Conservation (phyloP, 2,113 vertebrate species). For the Rhadina sibilatrix region DNA sequence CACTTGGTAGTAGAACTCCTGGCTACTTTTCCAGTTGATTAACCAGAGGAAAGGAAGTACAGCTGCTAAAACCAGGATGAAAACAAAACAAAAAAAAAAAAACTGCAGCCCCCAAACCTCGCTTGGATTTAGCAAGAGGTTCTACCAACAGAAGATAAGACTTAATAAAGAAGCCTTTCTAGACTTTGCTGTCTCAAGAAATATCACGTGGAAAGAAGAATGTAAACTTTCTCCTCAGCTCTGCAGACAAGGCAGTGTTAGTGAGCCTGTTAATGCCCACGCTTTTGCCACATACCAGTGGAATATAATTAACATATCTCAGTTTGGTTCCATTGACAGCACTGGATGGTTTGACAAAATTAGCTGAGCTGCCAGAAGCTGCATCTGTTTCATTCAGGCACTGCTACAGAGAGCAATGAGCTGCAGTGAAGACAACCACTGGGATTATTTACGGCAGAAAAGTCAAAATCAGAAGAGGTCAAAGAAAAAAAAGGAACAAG, state of each 20-base stretch:
- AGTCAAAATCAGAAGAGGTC: neutral
- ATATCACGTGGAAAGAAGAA: neutral
- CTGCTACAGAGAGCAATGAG: neutral
- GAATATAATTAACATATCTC: constrained; percentile 24
- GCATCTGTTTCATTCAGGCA: constrained; percentile 39
- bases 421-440: neutral
- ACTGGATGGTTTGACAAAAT: constrained; percentile 1
- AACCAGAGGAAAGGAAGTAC: neutral
- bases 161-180: neutral
- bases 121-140: neutral
- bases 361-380: constrained; percentile 12
- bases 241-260: neutral
- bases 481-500: neutral
- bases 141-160: neutral
- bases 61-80: neutral
- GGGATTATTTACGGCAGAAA: neutral
- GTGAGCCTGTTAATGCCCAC: neutral
- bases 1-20: neutral
- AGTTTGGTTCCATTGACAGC: constrained; percentile 22
- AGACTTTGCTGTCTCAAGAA: neutral
- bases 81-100: neutral
- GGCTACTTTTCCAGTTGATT: neutral
- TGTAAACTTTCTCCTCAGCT: neutral
- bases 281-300: neutral
- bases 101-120: neutral